Evolutionary conservation across 2,797 vertebrate species (phyloP).

Genomic region (Poeciliopsis paucimaculata): DNA sequence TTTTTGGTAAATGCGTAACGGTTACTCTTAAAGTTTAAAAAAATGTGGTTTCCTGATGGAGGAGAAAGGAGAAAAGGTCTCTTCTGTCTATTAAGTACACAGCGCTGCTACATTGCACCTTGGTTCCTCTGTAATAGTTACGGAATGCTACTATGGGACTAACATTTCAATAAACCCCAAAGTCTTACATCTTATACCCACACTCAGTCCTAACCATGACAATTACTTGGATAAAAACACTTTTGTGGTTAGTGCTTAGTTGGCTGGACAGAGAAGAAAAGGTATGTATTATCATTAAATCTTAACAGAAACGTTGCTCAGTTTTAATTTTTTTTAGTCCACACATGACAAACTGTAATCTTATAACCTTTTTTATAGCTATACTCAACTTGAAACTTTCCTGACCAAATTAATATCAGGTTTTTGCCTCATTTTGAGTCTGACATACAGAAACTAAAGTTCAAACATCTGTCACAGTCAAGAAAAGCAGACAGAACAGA

Average conservation of each 20-base stretch:
- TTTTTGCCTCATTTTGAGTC: not conserved
- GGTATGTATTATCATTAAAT: conserved; percentile 66
- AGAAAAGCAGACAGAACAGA: not conserved
- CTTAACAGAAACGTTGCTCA: conserved; percentile 23
- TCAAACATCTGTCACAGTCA: not conserved
- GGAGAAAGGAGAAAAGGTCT: conserved; percentile 55
- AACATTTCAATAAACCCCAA: conserved; percentile 65
- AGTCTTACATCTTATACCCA: conserved; percentile 44
- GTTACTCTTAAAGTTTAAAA: conserved; percentile 22
- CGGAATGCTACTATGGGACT: conserved; percentile 70
- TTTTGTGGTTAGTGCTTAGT: conserved; percentile 55
- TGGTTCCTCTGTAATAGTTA: conserved; percentile 55
- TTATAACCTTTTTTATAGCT: not conserved
- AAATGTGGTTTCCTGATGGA: conserved; percentile 15
- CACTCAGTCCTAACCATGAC: conserved; percentile 49
- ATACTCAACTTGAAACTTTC: not conserved
- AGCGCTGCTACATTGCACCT: conserved; percentile 75
- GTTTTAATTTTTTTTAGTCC: conserved; percentile 5
- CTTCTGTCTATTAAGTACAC: conserved; percentile 74
- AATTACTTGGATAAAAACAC: conserved; percentile 43
- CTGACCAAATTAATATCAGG: not conserved
- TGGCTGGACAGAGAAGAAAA: conserved; percentile 64
- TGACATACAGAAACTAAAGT: not conserved
- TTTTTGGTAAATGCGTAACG: conserved; percentile 37
- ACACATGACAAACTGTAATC: conserved; percentile 3